Evolutionary conservation across 2,888 invertebrate genomes (phyloP).

Genomic region (Beris morrisii): DNA sequence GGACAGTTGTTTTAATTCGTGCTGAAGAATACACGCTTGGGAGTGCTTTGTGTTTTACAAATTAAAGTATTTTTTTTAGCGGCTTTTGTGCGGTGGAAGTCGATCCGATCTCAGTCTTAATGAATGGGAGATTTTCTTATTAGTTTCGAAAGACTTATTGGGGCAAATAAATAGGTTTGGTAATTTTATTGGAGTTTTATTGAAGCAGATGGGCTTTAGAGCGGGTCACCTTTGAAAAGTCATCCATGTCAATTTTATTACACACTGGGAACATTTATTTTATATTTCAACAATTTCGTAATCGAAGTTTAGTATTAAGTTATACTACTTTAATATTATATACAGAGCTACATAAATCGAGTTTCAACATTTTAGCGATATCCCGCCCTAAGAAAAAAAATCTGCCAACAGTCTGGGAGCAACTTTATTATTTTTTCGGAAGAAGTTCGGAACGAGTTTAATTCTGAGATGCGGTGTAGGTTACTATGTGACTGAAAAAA

Average conservation of each 20-base stretch:
- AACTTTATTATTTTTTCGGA: too few relatives aligned
- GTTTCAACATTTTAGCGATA: too few relatives aligned
- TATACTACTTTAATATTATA: too few relatives aligned
- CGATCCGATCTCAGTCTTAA: constrained; percentile 16
- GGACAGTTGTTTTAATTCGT: constrained; percentile 37
- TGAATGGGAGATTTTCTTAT: constrained; percentile 30
- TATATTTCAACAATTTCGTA: constrained; percentile 10
- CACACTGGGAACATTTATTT: too few relatives aligned
- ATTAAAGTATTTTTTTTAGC: constrained; percentile 23
- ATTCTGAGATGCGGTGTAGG: too few relatives aligned
- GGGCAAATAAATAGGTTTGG: constrained; percentile 15
- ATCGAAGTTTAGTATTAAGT: background rate
- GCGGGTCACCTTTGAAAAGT: constrained; percentile 12
- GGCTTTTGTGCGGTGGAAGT: constrained; percentile 26
- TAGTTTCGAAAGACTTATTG: constrained; percentile 27
- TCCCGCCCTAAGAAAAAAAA: too few relatives aligned
- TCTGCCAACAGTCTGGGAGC: too few relatives aligned
- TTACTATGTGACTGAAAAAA: too few relatives aligned
- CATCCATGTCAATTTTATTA: too few relatives aligned
- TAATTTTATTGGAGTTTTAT: constrained; percentile 24
- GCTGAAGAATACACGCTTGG: constrained; percentile 35
- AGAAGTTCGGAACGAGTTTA: too few relatives aligned
- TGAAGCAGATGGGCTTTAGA: constrained; percentile 28
- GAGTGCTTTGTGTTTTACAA: constrained; percentile 33
- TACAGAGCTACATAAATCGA: too few relatives aligned